These are phyloP conservation scores for Peromyscus eremicus DNA, from an alignment of 2,797 vertebrate species.

Conservation along the genomic window DNA sequence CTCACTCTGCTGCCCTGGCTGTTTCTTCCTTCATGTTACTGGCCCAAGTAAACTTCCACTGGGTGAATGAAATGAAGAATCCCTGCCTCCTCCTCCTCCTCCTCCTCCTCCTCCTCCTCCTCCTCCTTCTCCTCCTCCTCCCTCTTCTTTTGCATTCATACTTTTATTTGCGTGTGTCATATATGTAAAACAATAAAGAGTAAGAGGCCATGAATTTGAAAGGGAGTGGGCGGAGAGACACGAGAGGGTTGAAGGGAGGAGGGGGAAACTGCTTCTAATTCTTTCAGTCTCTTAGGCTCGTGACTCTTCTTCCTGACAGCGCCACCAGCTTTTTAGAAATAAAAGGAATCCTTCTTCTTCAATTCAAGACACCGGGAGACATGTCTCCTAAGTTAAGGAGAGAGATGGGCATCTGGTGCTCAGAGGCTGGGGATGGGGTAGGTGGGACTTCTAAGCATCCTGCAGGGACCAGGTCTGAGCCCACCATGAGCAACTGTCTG, in stretches of 20 bases:
- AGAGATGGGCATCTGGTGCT: fast-evolving
- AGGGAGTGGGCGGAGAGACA: neutral
- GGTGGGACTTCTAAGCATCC: neutral
- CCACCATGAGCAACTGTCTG: fast-evolving
- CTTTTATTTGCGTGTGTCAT: neutral
- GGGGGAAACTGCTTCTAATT: no score
- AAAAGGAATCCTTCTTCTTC: neutral
- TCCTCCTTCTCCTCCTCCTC: no score
- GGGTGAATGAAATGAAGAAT: neutral
- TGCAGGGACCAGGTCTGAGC: neutral
- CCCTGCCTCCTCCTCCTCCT: no score
- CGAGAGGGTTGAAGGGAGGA: neutral
- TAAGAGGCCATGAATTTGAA: no score
- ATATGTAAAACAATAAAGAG: neutral
- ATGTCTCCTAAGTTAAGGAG: neutral
- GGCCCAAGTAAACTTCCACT: neutral
- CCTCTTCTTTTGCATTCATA: neutral
- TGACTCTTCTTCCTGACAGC: neutral
- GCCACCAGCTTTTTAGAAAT: neutral
- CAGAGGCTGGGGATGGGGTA: neutral
- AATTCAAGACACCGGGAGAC: neutral
- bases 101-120: no score
- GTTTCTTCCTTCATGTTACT: neutral
- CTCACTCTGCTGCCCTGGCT: neutral
- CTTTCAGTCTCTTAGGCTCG: neutral